These are phyloP conservation scores for Masticophis lateralis DNA, from an alignment of 2,797 vertebrate species.

Conservation along the genomic window DNA sequence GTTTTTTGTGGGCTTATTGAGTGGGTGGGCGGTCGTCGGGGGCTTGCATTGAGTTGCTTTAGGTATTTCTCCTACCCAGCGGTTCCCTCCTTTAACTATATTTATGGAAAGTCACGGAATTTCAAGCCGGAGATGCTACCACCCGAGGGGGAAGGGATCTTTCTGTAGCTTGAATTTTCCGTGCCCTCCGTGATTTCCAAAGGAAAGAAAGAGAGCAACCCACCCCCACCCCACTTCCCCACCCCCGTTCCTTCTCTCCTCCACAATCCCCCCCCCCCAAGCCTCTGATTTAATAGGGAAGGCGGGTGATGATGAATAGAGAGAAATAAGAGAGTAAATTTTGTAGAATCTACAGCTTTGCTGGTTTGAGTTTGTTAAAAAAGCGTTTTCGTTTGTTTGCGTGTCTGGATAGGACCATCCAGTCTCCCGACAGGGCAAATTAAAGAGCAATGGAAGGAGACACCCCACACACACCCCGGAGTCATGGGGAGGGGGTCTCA, in stretches of 20 bases:
- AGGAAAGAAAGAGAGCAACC: not conserved
- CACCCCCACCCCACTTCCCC: no score
- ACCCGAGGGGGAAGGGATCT: not conserved
- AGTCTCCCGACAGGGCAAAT: not conserved
- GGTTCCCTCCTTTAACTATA: no score
- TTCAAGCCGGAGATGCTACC: not conserved
- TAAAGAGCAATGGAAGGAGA: not conserved
- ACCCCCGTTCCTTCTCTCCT: not conserved
- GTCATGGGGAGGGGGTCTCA: no score
- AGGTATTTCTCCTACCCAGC: not conserved
- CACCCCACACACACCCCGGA: no score
- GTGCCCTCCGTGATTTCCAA: not conserved
- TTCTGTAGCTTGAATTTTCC: not conserved
- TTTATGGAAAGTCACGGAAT: not conserved
- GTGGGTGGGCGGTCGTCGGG: no score
- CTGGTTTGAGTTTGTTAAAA: not conserved
- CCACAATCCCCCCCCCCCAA: not conserved
- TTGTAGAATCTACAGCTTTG: not conserved
- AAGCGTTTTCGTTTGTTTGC: not conserved
- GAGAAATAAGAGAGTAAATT: not conserved
- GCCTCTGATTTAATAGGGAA: not conserved
- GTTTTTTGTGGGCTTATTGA: not conserved
- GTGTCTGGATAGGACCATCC: not conserved
- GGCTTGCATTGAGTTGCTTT: not conserved
- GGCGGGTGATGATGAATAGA: not conserved